Evolutionary conservation across 2,888 invertebrate species (phyloP).

Genomic region (Caenorhabditis plicata): DNA sequence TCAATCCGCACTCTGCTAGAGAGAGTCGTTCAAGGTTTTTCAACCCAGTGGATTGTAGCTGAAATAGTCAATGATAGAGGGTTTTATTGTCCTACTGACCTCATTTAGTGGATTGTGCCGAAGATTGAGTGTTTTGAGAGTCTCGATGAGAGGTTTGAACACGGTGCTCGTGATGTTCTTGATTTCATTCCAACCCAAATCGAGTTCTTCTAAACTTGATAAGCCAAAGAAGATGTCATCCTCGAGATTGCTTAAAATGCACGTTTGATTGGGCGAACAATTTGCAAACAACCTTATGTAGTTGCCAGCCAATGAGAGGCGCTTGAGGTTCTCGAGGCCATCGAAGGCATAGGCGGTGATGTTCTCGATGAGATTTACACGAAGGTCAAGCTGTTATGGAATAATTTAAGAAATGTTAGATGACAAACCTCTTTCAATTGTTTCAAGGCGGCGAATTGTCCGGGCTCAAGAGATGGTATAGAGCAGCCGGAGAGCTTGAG

Average conservation of each 20-base stretch:
- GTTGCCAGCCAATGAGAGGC: conserved; percentile 76
- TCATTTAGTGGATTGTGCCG: conserved; percentile 42
- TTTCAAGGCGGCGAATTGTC: conserved; percentile 82
- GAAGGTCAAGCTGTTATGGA: conserved; percentile 79
- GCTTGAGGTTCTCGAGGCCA: conserved; percentile 80
- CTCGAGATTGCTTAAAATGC: conserved; percentile 69
- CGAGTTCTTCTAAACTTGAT: conserved; percentile 80
- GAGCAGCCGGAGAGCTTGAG: conserved; percentile 68
- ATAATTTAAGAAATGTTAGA: no score
- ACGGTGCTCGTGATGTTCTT: conserved; percentile 37
- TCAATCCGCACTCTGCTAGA: conserved; percentile 42
- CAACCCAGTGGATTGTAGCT: conserved; percentile 32
- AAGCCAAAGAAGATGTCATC: conserved; percentile 82
- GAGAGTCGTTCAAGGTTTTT: conserved; percentile 34
- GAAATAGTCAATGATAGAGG: background rate
- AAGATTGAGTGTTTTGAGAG: conserved; percentile 45
- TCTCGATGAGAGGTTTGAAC: conserved; percentile 42
- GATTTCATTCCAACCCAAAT: conserved; percentile 75
- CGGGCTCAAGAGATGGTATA: conserved; percentile 71
- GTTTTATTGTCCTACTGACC: conserved; percentile 3
- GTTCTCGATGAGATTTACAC: conserved; percentile 79
- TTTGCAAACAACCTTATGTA: conserved; percentile 31
- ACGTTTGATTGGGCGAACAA: background rate
- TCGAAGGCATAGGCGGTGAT: conserved; percentile 83
- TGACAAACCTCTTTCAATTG: conserved; percentile 75